These are phyloP conservation scores for Thunnus thynnus DNA, from an alignment of 2,113 vertebrate genomes.

Conservation along the genomic window DNA sequence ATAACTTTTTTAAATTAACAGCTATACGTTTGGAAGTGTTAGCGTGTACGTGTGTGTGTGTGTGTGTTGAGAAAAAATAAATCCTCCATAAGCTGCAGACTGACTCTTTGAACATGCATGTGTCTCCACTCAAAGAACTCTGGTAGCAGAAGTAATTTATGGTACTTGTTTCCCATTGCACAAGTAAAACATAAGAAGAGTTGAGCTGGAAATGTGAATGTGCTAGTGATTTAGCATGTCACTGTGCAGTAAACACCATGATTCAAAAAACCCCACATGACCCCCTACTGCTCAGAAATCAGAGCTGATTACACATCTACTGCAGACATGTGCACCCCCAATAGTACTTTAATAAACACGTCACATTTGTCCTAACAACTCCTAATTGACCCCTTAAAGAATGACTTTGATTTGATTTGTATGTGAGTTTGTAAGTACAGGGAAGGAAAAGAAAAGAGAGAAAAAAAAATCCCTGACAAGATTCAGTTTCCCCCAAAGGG, in stretches of 20 bases:
- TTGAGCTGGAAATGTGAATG: slow-evolving; percentile 36
- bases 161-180: slow-evolving; percentile 31
- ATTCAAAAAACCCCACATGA: slow-evolving; percentile 41
- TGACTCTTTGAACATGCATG: slow-evolving; percentile 26
- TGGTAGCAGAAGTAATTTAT: slow-evolving; percentile 30
- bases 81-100: neutral
- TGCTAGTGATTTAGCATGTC: slow-evolving; percentile 55
- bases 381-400: slow-evolving; percentile 36
- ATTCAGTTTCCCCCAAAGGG: slow-evolving; percentile 60
- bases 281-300: slow-evolving; percentile 27
- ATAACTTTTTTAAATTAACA: slow-evolving; percentile 1
- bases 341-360: slow-evolving; percentile 38
- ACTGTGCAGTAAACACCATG: slow-evolving; percentile 57
- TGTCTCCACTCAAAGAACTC: slow-evolving; percentile 22
- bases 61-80: slow-evolving; percentile 17
- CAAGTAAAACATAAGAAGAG: slow-evolving; percentile 20
- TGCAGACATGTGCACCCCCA: slow-evolving; percentile 6
- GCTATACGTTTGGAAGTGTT: slow-evolving; percentile 8
- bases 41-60: neutral
- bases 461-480: slow-evolving; percentile 40
- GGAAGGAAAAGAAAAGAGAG: slow-evolving; percentile 11
- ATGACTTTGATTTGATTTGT: slow-evolving; percentile 50
- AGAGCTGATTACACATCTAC: slow-evolving; percentile 13
- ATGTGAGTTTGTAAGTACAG: slow-evolving; percentile 30
- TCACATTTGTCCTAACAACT: slow-evolving; percentile 51